Evolutionary conservation across 2,113 vertebrate species (phyloP), one percentile per base, ranked within the genome.

Genomic region (Ictalurus furcatus): DNA sequence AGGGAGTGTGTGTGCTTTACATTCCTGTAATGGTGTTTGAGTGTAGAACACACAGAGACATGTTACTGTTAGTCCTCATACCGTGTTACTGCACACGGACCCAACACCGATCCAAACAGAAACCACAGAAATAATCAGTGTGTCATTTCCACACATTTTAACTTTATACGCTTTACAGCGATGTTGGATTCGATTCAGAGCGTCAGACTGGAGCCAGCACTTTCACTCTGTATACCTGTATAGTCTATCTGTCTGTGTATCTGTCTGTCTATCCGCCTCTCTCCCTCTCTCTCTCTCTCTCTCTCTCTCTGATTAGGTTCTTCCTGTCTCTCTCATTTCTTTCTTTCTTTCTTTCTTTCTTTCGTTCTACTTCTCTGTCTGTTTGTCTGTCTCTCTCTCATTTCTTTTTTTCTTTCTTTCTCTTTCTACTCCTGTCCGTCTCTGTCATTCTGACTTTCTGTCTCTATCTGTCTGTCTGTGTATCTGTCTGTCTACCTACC

Each of bases 1-100:
- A 23, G 76, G 17, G 61, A 82, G 63, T 69, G 78, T 82, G 78
- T 61, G 56, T 54, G 63, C 16, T 28, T 48, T 85, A 28, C 65
- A 52, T 85, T 30, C 37, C 37, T 65, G 52, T 52, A 67, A 85
- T 85, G 13, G 13, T 88, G 61, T 82, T 6, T 71, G 63, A 85
- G 59, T 69, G 67, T 28, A 54, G 25, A 52, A 52, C 48, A 37
- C 21, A 85, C 28, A 52, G 11, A 21, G 52, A 73, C 17, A 12
- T 14, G 19, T 30, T 34, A 71, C 84, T 30, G 83, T 85, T 52
- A 30, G 61, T 52, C 16, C 25, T 73, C n/a, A 74, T 25, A 16
- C 59, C 21, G 52, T 9, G 54, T 83, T 59, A 23, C 81, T 63
- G 30, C 30, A 84, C 61, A 52, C 13, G 0, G 21, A 76, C 17